phyloP scores from a whole-genome alignment of 2,888 invertebrate genomes.

The Dryobotodes eremita region DNA sequence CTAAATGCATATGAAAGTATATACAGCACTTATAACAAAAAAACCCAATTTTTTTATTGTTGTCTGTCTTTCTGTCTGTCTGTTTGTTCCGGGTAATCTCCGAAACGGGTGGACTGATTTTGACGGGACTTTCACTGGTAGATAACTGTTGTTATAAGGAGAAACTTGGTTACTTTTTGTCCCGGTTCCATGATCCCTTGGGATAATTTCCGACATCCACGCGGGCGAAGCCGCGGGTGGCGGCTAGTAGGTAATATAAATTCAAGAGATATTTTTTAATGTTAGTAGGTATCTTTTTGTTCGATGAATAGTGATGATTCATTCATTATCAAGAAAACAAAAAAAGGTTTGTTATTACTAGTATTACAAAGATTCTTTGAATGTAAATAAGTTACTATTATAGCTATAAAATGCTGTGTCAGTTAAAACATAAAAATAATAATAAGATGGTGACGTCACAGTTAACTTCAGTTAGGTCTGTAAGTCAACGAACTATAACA shows the following conservation, averaged over 20 bases:
- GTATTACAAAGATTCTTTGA: neutral
- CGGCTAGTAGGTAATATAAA: neutral
- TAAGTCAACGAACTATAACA: conserved; percentile 23
- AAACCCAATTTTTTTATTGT: too few species aligned
- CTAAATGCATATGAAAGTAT: too few species aligned
- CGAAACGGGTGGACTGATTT: too few species aligned
- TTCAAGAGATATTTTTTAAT: neutral
- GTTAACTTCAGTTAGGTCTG: neutral
- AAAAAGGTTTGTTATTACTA: neutral
- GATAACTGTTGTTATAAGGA: too few species aligned
- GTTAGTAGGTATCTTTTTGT: neutral
- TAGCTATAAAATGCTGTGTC: neutral
- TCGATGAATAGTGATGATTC: neutral
- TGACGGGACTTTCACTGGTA: too few species aligned
- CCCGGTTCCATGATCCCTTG: too few species aligned
- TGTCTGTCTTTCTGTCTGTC: too few species aligned
- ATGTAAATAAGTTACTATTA: neutral
- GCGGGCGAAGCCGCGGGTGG: too few species aligned
- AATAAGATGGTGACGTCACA: neutral
- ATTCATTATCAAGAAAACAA: neutral
- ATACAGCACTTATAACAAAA: too few species aligned
- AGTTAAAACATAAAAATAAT: conserved; percentile 5
- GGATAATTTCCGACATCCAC: too few species aligned
- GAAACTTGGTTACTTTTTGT: too few species aligned
- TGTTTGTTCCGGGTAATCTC: too few species aligned